Evolutionary conservation across 2,797 vertebrate species (phyloP), one percentile per base, ranked within the genome.

Genomic region (Neosilurus hyrtlii): DNA sequence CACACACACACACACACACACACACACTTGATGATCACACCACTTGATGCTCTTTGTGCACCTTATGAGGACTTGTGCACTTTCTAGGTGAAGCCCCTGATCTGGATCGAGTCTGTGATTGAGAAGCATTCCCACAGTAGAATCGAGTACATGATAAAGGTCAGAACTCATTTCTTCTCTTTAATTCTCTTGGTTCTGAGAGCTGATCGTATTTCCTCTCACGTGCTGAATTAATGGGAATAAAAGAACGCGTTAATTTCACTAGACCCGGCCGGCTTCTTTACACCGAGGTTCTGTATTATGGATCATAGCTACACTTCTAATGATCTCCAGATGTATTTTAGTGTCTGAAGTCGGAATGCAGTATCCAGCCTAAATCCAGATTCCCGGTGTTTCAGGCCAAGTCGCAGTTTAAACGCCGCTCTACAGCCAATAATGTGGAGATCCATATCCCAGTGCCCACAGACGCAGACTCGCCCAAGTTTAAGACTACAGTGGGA

Each of bases 131-230:
- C 98, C 37, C 98, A 99, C 93, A 99, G 98, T 91, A 96, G 97
- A 79, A 99, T 99, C 0, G 98, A 99, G 92, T 99, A 99, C 93
- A 99, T 99, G 97, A 98, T 99, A 87, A 99, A 99, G 97, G 98
- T 98, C 35, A 83, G 85, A 63, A 62, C 24, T n/a, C 51, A 2
- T 65, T 0, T 37, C 8, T 51, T 77, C 2, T 2, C 14, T 10
- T 9, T 20, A 14, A 2, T 20, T 35, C 30, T 30, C 15, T 26
- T 52, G 22, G 10, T 30, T 9, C 54, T 14, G 3, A 70, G 6
- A 70, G 37, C 2, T n/a, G 67, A 9, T 73, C 10, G 4, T n/a
- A 3, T 72, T 54, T 72, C 3, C 51, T 30, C 24, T 37, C 24
- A 26, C 24, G 30, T 51, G 43, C 49, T 6, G n/a, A 73, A 10